These are phyloP conservation scores for Daboia siamensis DNA, from an alignment of 2,113 vertebrate genomes.

Conservation along the genomic window DNA sequence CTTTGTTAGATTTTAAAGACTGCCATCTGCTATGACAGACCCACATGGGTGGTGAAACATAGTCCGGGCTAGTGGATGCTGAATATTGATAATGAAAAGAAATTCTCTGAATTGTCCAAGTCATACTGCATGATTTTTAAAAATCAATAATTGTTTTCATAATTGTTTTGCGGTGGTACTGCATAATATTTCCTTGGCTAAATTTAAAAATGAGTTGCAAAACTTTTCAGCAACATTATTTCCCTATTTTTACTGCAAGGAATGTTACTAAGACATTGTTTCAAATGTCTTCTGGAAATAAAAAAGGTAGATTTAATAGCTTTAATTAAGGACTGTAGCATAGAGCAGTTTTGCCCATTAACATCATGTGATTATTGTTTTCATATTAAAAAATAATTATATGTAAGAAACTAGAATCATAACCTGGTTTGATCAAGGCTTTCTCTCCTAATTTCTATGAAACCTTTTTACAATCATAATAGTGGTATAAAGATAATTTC, in stretches of 20 bases:
- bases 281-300: slow-evolving; percentile 65
- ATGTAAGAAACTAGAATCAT: background rate
- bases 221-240: slow-evolving; percentile 55
- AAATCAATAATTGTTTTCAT: background rate
- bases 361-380: background rate
- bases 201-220: slow-evolving; percentile 49
- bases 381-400: background rate
- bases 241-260: slow-evolving; percentile 60
- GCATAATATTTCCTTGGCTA: slow-evolving; percentile 44
- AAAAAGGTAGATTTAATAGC: slow-evolving; percentile 52
- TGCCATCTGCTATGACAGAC: no score
- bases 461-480: background rate
- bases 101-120: no score
- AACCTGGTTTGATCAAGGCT: background rate
- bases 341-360: background rate
- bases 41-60: no score
- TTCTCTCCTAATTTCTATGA: background rate
- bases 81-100: no score
- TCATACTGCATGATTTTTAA: background rate
- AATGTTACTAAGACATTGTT: slow-evolving; percentile 55
- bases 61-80: no score
- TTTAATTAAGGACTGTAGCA: slow-evolving; percentile 32
- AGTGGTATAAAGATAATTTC: background rate
- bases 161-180: slow-evolving; percentile 11
- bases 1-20: no score